Evolutionary conservation across 2,113 vertebrate species (phyloP).

Genomic region (Penelope pileata): DNA sequence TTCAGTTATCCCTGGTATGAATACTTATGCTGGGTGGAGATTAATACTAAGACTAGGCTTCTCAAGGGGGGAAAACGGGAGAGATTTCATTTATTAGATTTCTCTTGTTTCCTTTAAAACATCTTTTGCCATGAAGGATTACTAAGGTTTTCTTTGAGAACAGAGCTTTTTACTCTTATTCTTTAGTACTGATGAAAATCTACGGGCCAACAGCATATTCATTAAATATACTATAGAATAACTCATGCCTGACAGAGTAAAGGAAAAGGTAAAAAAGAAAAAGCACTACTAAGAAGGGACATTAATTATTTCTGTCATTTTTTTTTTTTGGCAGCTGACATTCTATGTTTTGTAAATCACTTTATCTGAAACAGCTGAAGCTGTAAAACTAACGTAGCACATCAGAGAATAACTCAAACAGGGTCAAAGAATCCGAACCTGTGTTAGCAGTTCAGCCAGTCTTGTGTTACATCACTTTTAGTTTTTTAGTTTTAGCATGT

Average conservation of each 20-base stretch:
- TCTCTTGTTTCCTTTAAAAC: slow-evolving; percentile 19
- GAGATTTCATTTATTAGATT: background rate
- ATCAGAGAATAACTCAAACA: background rate
- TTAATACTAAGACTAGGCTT: background rate
- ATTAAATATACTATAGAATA: slow-evolving; percentile 1
- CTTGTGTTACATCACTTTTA: background rate
- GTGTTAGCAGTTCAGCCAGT: background rate
- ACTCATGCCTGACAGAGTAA: background rate
- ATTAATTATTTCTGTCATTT: background rate
- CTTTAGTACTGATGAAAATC: slow-evolving; percentile 26
- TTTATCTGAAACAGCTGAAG: background rate
- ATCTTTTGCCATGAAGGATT: background rate
- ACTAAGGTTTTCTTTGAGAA: slow-evolving; percentile 20
- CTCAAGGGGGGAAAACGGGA: background rate
- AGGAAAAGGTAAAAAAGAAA: background rate
- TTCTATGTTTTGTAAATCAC: slow-evolving; percentile 1
- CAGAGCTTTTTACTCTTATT: background rate
- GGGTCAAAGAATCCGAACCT: background rate
- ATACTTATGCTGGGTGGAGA: background rate
- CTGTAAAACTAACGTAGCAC: slow-evolving; percentile 1
- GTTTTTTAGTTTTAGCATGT: background rate
- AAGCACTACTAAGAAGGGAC: background rate
- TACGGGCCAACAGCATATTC: background rate
- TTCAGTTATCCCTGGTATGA: background rate
- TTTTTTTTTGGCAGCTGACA: background rate